Evolutionary conservation across 2,113 vertebrate species (phyloP).

Genomic region (Hippocampus abdominalis): DNA sequence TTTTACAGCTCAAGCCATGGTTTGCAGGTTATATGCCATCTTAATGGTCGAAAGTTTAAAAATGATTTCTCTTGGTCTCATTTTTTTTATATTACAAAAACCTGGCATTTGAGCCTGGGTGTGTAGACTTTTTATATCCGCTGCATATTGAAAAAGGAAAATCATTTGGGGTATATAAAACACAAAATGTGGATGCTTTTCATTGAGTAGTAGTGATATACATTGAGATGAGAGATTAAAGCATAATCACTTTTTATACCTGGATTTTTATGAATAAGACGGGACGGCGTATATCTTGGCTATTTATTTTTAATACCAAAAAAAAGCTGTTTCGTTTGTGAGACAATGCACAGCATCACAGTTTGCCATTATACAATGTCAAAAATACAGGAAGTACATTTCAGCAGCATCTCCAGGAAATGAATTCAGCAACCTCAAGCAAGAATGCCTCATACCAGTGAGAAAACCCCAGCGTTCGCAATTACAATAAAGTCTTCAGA

Average conservation of each 20-base stretch:
- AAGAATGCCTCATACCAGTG: conserved; percentile 32
- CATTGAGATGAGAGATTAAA: background rate
- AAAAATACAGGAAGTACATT: conserved; percentile 50
- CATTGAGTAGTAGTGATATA: background rate
- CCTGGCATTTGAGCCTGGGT: background rate
- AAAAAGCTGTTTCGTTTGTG: conserved; percentile 48
- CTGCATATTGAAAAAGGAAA: background rate
- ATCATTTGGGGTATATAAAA: background rate
- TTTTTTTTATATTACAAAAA: too few relatives aligned
- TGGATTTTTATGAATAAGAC: background rate
- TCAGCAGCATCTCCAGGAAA: conserved; percentile 42
- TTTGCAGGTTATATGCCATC: too few relatives aligned
- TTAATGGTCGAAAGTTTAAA: background rate
- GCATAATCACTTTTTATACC: background rate
- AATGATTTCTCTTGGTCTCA: background rate
- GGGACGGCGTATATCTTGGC: background rate
- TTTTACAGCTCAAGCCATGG: too few relatives aligned
- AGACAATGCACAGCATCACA: conserved; percentile 56
- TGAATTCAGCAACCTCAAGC: conserved; percentile 42
- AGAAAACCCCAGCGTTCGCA: conserved; percentile 26
- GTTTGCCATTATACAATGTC: conserved; percentile 49
- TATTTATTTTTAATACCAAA: conserved; percentile 22
- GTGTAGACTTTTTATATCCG: background rate
- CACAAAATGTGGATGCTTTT: background rate
- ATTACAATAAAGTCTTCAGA: conserved; percentile 13